phyloP scores from a whole-genome alignment of 2,113 vertebrate genomes.

The Arvicanthis niloticus region DNA sequence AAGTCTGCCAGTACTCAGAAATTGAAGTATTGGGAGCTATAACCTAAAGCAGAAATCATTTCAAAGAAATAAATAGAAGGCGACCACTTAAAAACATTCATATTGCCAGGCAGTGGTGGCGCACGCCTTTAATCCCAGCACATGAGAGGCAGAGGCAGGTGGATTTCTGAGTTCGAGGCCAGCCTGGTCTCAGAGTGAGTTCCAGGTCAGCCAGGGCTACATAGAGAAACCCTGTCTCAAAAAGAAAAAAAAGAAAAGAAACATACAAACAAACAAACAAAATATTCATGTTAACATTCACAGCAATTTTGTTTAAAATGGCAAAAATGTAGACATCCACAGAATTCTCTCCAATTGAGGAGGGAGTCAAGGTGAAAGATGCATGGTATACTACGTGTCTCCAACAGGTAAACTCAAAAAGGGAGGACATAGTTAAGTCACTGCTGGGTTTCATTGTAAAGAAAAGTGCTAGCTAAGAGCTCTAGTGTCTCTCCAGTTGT shows the following conservation, averaged over 20 bases:
- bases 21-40: background rate
- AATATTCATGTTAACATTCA: background rate
- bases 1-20: background rate
- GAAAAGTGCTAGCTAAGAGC: background rate
- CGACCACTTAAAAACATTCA: background rate
- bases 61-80: too few relatives aligned
- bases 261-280: background rate
- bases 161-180: too few relatives aligned
- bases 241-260: too few relatives aligned
- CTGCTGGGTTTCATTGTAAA: background rate
- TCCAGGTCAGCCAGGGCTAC: too few relatives aligned
- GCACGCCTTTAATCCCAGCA: too few relatives aligned
- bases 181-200: too few relatives aligned
- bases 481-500: too few relatives aligned
- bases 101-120: too few relatives aligned
- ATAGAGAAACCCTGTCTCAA: too few relatives aligned
- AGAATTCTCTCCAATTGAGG: background rate
- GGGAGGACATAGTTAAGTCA: background rate
- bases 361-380: background rate
- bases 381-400: too few relatives aligned
- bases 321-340: background rate
- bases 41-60: background rate
- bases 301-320: background rate
- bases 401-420: background rate
- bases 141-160: too few relatives aligned